Evolutionary conservation across 2,888 invertebrate genomes (phyloP), one percentile per base, ranked within the genome.

Genomic region (Parthenolecanium corni): DNA sequence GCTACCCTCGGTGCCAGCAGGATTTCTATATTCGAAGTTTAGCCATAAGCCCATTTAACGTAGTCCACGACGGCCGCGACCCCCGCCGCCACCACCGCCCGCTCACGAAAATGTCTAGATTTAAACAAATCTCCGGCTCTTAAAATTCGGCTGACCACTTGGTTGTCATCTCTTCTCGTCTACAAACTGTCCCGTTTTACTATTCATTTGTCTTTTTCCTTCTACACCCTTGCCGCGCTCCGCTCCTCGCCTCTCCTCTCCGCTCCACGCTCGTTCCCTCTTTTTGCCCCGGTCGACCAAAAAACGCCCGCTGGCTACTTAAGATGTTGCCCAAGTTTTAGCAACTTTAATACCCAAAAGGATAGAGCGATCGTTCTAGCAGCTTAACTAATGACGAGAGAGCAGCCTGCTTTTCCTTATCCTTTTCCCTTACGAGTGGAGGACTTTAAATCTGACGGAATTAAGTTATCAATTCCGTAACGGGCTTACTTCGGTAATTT

Each of bases 331-430:
- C 54, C 18, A 61, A 61, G 61, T 61, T 61, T 61, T 51, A 61
- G 61, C 36, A 61, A 61, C 61, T 61, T 61, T 61, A 61, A 61
- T 61, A 61, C 61, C 61, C 61, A 61, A 61, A 61, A 61, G 61
- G 61, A 61, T 61, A 61, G 31, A 31, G 61, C 61, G 51, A n/a
- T 21, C 36, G 61, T 47, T 51, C 47, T n/a, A 31, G 51, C 61
- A 61, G 61, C 61, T 61, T 61, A 61, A 61, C 61, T 61, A 61
- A 61, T 61, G 61, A 61, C 61, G 61, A 61, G 61, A 61, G 51
- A 61, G 47, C 36, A 61, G 49, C 38, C 61, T 38, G 57, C 46
- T 40, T 49, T 61, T 61, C 61, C 61, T 61, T 61, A 61, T 61
- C 61, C 57, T 51, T 61, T 23, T 61, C 31, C 31, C 31, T 31